phyloP scores from a whole-genome alignment of 2,113 vertebrate species.

The Tachuris rubrigastra region DNA sequence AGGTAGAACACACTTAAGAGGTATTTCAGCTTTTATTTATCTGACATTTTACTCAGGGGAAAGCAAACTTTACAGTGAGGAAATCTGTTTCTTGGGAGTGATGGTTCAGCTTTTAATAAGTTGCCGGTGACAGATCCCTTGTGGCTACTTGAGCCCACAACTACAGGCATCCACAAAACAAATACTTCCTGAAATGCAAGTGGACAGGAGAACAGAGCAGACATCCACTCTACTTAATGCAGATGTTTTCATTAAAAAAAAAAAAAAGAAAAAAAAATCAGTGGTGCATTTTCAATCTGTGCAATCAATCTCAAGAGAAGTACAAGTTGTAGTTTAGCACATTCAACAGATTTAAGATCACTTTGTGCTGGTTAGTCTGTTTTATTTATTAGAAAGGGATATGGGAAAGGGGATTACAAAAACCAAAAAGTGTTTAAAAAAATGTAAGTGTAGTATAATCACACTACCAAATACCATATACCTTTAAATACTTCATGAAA shows the following conservation, averaged over 20 bases:
- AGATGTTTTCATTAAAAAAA: slow-evolving; percentile 11
- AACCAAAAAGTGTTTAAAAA: background rate
- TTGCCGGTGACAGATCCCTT: slow-evolving; percentile 66
- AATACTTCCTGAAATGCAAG: slow-evolving; percentile 50
- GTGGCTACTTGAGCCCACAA: slow-evolving; percentile 42
- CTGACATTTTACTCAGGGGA: slow-evolving; percentile 66
- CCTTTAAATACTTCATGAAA: background rate
- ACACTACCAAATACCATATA: background rate
- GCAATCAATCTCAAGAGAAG: slow-evolving; percentile 23
- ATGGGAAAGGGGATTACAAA: background rate
- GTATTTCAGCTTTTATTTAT: slow-evolving; percentile 63
- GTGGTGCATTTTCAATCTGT: background rate
- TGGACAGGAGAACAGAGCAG: background rate
- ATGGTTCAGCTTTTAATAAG: slow-evolving; percentile 56
- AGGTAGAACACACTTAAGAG: slow-evolving; percentile 28
- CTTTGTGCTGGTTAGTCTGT: background rate
- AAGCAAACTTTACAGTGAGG: slow-evolving; percentile 35
- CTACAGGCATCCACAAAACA: slow-evolving; percentile 45
- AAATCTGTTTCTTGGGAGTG: slow-evolving; percentile 72
- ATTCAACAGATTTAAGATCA: slow-evolving; percentile 16
- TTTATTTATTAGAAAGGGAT: background rate
- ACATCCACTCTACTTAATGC: background rate
- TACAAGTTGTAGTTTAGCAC: background rate
- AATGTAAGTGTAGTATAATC: background rate
- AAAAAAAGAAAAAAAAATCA: background rate